Evolutionary conservation across 2,113 vertebrate species (phyloP), one percentile per base, ranked within the genome.

Genomic region (Notarius lentiginosus): DNA sequence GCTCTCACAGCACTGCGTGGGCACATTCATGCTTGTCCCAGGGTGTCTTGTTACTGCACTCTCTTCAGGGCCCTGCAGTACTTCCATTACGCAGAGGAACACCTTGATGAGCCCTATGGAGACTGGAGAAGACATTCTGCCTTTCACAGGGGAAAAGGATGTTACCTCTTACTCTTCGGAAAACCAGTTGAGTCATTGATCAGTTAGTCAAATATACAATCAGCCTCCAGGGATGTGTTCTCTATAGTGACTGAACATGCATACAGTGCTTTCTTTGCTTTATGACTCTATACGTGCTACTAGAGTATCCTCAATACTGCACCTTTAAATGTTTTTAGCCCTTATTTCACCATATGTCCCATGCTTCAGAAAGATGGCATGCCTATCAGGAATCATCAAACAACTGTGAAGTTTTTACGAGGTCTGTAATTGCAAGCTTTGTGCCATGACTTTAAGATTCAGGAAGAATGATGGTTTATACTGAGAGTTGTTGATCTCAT

Each of bases 41-140:
- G 73, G 70, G 70, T 34, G 27, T 7, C 86, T 87, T 34, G 73
- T 87, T 87, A 87, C 70, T 56, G 86, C 2, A 27, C 15, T 47
- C 9, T 79, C 17, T 7, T 66, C 15, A 58, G 72, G 8, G 47
- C 86, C 27, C 47, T 53, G 53, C 20, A 49, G 66, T 41, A 49
- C 70, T 9, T 87, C 12, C 65, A n/a, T 87, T 83, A 53, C 80
- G 27, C 80, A 79, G 27, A 63, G 70, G 86, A 87, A 18, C 49
- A 83, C 27, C 22, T 27, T 83, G 86, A 87, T 83, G 81, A 87
- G 86, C 60, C 34, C 86, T 27, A 72, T 77, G 20, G 86, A 83
- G 81, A 79, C 70, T 24, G 4, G 41, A 66, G 14, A 66, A 53
- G 72, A 24, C 7, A 9, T 63, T 82, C 66, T 27, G 65, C 49